Evolutionary conservation across 2,113 vertebrate genomes (phyloP), one percentile per base, ranked within the genome.

Genomic region (Rhinoptilus africanus): DNA sequence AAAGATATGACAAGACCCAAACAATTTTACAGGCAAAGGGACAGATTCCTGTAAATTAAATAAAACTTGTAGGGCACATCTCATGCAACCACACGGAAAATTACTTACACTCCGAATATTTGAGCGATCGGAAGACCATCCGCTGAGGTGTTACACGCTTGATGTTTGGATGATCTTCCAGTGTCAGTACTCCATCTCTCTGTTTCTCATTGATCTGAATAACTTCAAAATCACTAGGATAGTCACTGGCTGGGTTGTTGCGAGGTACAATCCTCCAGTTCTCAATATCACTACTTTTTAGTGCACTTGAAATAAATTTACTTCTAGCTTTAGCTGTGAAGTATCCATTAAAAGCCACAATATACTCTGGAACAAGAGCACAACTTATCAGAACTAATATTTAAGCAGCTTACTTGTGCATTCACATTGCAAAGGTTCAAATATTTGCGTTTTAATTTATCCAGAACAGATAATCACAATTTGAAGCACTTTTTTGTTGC

Each of bases 211-310:
- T 98, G 85, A 99, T 99, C 97, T 99, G 99, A 94, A 99, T 98
- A 91, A 99, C 98, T 96, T 99, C 99, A 79, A 99, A 99, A 97
- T 99, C 99, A 12, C 99, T 99, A 12, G 99, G 99, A 72, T 99
- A 99, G 98, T 99, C 99, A 8, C 99, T 99, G 85, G 99, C 99
- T 2, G 99, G 99, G 97, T 99, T 99, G 97, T 99, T 98, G 72
- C 99, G 98, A 67, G 98, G 99, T 83, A 99, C 97, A 57, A 99
- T 99, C 97, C 98, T 99, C 99, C 99, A 99, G 86, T 99, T 99
- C 95, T 98, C 98, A 6, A 98, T 96, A 30, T 98, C 98, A 7
- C 98, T 95, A 76, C 98, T 99, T 92, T 98, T 98, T 95, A 99
- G 97, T 17, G 99, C 99, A 43, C 99, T 99, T 91, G 98, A 99